Evolutionary conservation across 2,888 invertebrate species (phyloP), one percentile per base, ranked within the genome.

Genomic region (Eledone cirrhosa): DNA sequence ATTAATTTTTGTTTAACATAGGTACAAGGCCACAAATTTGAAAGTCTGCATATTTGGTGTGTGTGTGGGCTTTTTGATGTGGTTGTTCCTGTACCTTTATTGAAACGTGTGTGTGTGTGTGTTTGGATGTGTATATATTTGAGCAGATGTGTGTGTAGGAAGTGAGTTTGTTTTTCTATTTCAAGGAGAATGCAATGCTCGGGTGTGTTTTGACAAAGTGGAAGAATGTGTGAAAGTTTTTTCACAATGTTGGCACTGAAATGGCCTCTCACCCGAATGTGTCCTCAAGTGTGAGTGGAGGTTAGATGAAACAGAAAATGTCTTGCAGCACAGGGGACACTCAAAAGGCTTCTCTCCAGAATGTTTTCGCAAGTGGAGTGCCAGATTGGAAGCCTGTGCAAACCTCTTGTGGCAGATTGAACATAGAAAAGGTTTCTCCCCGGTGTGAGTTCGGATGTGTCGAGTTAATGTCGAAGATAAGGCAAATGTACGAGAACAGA

Each of bases 311-410:
- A 72, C 72, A 8, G 72, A 72, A n/a, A 72, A 72, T n/a, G 33
- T 72, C 72, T 72, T 72, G 72, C 31, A 72, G n/a, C 72, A 72
- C n/a, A 72, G 31, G 14, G 31, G 31, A n/a, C 72, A 72, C 33
- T 33, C n/a, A n/a, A 72, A 72, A 13, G 72, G 72, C 31, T 72
- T 72, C 41, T 33, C 72, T 2, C 72, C 72, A 2, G 72, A 72
- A 72, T 72, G 72, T 2, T 72, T 72, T 22, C 72, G 72, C 29
- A 72, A 13, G n/a, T 72, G 72, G 22, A 72, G 72, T 11, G 72
- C 31, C 41, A 72, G n/a, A 16, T 72, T 72, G 22, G 72, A 72
- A 13, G 72, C 72, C 72, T 72, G 72, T 1, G 72, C 72, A 41
- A 72, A 72, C 11, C 72, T 31, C 29, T 72, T 72, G 13, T 72